phyloP scores from a whole-genome alignment of 2,797 vertebrate genomes.

The Botia almorhae region DNA sequence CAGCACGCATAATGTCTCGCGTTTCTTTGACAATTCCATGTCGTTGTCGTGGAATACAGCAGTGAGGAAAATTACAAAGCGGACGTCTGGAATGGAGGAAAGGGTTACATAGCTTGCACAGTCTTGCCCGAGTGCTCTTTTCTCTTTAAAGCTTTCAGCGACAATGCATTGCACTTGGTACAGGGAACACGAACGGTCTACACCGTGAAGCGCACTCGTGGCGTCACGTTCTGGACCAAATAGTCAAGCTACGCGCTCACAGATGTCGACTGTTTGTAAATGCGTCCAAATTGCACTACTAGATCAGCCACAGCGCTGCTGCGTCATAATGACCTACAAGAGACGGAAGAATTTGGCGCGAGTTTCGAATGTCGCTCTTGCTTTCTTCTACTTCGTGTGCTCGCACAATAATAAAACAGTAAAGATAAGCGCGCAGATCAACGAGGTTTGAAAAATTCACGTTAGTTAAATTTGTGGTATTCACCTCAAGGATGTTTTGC shows the following conservation, averaged over 20 bases:
- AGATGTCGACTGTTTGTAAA: slow-evolving; percentile 36
- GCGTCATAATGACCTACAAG: slow-evolving; percentile 40
- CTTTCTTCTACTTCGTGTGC: slow-evolving; percentile 11
- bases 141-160: slow-evolving; percentile 6
- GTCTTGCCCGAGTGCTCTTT: slow-evolving; percentile 30
- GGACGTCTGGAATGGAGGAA: slow-evolving; percentile 56
- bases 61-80: slow-evolving; percentile 57
- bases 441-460: neutral
- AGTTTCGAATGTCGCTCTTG: slow-evolving; percentile 50
- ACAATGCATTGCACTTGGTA: slow-evolving; percentile 25
- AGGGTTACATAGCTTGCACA: slow-evolving; percentile 61
- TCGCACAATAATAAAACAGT: neutral
- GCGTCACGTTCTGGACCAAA: slow-evolving; percentile 7
- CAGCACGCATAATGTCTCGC: slow-evolving; percentile 17
- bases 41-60: slow-evolving; percentile 51
- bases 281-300: slow-evolving; percentile 26
- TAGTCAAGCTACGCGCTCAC: slow-evolving; percentile 8
- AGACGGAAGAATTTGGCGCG: slow-evolving; percentile 54
- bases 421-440: neutral
- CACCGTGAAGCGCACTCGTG: neutral
- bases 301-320: slow-evolving; percentile 8
- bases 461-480: slow-evolving; percentile 7
- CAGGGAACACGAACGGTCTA: neutral
- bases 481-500: slow-evolving; percentile 42
- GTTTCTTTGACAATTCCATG: slow-evolving; percentile 41